Conservation (phyloP, 2,113 vertebrate genomes). For the Ceyx melanurus region DNA sequence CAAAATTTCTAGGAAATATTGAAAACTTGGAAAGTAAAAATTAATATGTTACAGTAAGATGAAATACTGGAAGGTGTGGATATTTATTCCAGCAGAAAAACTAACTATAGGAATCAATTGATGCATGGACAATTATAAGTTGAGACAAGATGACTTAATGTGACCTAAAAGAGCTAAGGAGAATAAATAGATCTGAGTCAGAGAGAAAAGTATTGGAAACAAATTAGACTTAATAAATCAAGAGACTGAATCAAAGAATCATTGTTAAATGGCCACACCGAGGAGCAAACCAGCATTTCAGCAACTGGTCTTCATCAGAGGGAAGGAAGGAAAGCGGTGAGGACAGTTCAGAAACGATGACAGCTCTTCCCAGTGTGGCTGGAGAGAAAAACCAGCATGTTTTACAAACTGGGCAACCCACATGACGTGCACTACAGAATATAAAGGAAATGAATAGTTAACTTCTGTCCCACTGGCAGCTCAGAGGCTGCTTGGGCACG, state of each 20-base stretch:
- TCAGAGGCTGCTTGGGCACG: neutral
- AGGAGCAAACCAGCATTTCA: neutral
- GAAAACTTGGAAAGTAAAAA: neutral
- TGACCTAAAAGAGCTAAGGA: neutral
- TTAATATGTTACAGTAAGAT: neutral
- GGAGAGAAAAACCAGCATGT: neutral
- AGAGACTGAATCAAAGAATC: neutral
- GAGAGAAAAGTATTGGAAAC: neutral
- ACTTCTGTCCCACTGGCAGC: neutral
- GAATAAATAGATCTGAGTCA: neutral
- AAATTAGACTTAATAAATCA: neutral
- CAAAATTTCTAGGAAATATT: neutral
- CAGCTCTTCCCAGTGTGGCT: accelerated
- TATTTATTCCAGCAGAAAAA: neutral
- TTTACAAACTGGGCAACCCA: neutral
- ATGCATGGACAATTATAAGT: accelerated
- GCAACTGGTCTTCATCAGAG: neutral
- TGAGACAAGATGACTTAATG: accelerated
- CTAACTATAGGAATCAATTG: neutral
- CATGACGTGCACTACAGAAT: neutral
- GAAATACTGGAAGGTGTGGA: neutral
- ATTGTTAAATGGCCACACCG: accelerated
- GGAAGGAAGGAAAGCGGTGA: neutral
- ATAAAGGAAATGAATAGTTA: neutral
- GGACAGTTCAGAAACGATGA: neutral